A percentile compares a stretch with the other conserved stretches of the same genome.
Conservation (phyloP, 1,140 invertebrate species). For the Grapholita molesta region DNA sequence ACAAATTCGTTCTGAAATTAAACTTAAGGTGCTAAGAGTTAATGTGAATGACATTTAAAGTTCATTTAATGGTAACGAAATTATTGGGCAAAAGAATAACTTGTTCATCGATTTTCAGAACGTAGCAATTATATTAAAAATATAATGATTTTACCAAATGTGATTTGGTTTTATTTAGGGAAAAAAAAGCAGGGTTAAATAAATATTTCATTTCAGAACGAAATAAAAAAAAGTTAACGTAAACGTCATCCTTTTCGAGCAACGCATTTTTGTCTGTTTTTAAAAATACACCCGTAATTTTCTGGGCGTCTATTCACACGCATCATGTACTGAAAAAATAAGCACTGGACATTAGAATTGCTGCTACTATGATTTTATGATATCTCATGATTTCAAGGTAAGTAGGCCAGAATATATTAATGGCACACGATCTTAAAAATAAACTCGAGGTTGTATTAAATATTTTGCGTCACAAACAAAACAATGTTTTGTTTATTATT, state of each 20-base stretch:
- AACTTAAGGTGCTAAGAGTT: background rate
- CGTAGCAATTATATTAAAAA: too few species aligned
- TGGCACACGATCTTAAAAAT: slow-evolving; percentile 49
- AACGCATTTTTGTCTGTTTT: slow-evolving; percentile 55
- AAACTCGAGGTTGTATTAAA: slow-evolving; percentile 40
- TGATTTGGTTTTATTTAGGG: background rate
- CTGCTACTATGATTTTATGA: slow-evolving; percentile 61
- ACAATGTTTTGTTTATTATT: slow-evolving; percentile 70
- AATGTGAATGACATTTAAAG: background rate
- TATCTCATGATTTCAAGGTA: slow-evolving; percentile 32
- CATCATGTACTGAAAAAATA: slow-evolving; percentile 41
- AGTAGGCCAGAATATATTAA: slow-evolving; percentile 21
- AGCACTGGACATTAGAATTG: slow-evolving; percentile 24
- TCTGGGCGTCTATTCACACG: slow-evolving; percentile 31
- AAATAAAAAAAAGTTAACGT: slow-evolving; percentile 5
- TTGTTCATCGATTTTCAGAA: too few species aligned
- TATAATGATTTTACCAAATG: too few species aligned
- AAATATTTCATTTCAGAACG: background rate
- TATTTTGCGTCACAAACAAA: slow-evolving; percentile 72
- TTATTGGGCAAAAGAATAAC: too few species aligned
- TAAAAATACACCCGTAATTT: slow-evolving; percentile 41
- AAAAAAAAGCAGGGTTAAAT: background rate
- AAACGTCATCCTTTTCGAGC: slow-evolving; percentile 58
- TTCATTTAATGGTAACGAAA: too few species aligned
- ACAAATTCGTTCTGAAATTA: background rate